Evolutionary conservation across 2,797 vertebrate genomes (phyloP).

Genomic region (Danio jaintianensis): DNA sequence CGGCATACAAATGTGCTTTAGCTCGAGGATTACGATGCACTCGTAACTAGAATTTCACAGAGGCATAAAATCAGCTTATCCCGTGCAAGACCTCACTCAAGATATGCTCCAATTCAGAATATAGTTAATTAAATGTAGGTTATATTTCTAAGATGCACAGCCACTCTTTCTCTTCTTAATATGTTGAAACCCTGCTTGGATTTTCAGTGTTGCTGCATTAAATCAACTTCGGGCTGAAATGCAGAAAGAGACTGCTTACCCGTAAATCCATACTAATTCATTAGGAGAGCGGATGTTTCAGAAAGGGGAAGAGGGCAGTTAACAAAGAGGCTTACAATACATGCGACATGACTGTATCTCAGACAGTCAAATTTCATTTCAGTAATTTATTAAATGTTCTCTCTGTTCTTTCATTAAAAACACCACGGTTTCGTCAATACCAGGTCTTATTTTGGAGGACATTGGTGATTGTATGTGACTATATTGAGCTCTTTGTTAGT

Average conservation of each 20-base stretch:
- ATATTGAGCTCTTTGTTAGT: slow-evolving; percentile 63
- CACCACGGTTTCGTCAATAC: slow-evolving; percentile 11
- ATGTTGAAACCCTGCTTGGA: slow-evolving; percentile 23
- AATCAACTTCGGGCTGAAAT: slow-evolving; percentile 22
- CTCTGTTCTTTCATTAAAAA: slow-evolving; percentile 26
- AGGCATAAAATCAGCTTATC: slow-evolving; percentile 31
- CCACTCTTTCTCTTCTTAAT: background rate
- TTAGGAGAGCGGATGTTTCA: slow-evolving; percentile 16
- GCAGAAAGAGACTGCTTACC: slow-evolving; percentile 9
- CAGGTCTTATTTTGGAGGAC: slow-evolving; percentile 22
- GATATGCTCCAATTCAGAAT: slow-evolving; percentile 22
- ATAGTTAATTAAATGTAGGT: slow-evolving; percentile 7
- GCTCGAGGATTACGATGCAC: slow-evolving; percentile 8
- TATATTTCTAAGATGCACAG: background rate
- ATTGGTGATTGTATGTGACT: slow-evolving; percentile 50
- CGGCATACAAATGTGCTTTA: slow-evolving; percentile 32
- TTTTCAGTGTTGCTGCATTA: slow-evolving; percentile 15
- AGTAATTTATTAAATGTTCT: slow-evolving; percentile 25
- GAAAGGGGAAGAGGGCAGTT: slow-evolving; percentile 34
- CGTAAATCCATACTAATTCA: slow-evolving; percentile 43
- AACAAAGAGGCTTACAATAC: slow-evolving; percentile 16
- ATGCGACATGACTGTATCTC: slow-evolving; percentile 8
- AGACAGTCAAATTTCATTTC: slow-evolving; percentile 25
- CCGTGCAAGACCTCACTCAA: slow-evolving; percentile 11
- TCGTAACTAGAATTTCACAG: slow-evolving; percentile 23